phyloP scores from a whole-genome alignment of 2,888 invertebrate genomes.

The Bombylius major region DNA sequence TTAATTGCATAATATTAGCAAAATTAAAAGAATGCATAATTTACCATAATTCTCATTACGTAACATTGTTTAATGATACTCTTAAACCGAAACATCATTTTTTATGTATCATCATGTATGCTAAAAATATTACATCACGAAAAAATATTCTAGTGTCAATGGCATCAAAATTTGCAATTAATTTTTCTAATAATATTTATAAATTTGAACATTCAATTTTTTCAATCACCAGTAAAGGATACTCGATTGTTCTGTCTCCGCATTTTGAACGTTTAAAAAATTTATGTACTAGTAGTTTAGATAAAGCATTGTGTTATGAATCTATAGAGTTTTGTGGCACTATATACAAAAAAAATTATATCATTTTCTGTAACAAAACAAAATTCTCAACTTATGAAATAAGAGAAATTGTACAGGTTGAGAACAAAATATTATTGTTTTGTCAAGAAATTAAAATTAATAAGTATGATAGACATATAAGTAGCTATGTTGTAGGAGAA shows the following conservation, averaged over 20 bases:
- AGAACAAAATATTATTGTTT: not conserved
- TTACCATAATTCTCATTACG: not conserved
- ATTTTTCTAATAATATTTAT: not conserved
- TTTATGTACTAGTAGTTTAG: not conserved
- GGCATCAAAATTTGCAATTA: not conserved
- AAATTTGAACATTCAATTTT: not conserved
- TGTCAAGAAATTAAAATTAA: not conserved
- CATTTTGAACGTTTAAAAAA: not conserved
- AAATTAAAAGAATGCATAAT: not conserved
- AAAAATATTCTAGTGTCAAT: not conserved
- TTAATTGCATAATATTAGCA: not conserved
- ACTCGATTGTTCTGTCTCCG: not conserved
- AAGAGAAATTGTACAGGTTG: not conserved
- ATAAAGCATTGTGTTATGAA: not conserved
- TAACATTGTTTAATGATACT: not conserved
- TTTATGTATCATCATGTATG: not conserved
- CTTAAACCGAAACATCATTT: not conserved
- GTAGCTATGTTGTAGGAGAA: not conserved
- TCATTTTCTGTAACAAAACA: not conserved
- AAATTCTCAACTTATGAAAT: not conserved
- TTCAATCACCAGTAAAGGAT: not conserved
- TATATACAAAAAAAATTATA: not conserved
- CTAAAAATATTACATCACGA: not conserved
- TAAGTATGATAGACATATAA: not conserved
- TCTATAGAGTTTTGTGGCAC: not conserved